phyloP scores from a whole-genome alignment of 1,140 invertebrate genomes.

The Sarcophaga bullata region DNA sequence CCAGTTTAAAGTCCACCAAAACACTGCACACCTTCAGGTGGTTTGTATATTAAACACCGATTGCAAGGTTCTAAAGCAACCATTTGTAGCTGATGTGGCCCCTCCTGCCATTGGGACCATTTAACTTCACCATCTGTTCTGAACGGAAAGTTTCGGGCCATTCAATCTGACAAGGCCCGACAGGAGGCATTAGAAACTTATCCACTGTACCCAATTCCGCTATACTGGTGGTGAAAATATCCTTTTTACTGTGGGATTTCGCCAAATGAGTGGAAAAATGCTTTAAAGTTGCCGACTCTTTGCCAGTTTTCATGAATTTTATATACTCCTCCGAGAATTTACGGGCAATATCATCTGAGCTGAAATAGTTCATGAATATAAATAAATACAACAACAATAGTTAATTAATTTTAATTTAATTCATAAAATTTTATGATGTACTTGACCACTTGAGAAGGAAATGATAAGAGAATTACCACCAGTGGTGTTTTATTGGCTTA shows the following conservation, averaged over 20 bases:
- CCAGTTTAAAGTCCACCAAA: constrained; percentile 68
- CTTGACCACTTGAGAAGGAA: no score
- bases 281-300: constrained; percentile 52
- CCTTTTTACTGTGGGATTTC: constrained; percentile 57
- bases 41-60: constrained; percentile 68
- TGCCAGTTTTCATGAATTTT: constrained; percentile 53
- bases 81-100: constrained; percentile 47
- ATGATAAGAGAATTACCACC: no score
- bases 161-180: constrained; percentile 65
- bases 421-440: no score
- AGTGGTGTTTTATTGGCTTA: no score
- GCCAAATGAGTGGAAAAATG: constrained; percentile 54
- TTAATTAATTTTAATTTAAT: no score
- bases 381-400: no score
- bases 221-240: constrained; percentile 57
- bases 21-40: constrained; percentile 71
- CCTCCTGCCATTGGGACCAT: constrained; percentile 48
- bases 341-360: constrained; percentile 51
- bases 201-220: constrained; percentile 53
- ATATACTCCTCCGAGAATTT: constrained; percentile 57
- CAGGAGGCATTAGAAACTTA: constrained; percentile 67
- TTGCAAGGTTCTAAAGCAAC: constrained; percentile 68
- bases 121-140: constrained; percentile 52
- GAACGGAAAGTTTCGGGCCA: constrained; percentile 63
- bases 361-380: background rate